Base-by-base conservation (phyloP, 2,888 invertebrate species). In the Seira musarum region DNA sequence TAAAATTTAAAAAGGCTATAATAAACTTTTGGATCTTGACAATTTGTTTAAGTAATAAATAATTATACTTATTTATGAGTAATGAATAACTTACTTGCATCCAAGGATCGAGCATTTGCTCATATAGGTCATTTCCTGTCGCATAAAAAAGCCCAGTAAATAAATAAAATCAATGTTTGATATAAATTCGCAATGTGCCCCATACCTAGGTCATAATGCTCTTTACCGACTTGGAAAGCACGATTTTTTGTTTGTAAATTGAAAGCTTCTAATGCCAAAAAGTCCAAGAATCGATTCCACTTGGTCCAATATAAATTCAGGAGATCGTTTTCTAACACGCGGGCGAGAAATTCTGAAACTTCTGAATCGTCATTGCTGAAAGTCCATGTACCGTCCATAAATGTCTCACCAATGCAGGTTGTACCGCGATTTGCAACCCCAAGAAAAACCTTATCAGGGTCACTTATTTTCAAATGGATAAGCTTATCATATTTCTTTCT, bases 231-330 rank as follows among this genome's bases (percentile, higher is more conserved):
- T 25, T 63, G 63, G 21, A 63, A 63, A 1, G 63, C 63, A 13
- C 63, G 1, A 24, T 63, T 1, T n/a, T 25, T 63, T 8, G 63
- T 63, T 24, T 72, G 72, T 10, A 72, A 17, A 49, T 72, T 72
- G 10, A 63, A 72, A 6, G 64, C 63, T n/a, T n/a, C n/a, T n/a
- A n/a, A n/a, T n/a, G n/a, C 72, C 25, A 72, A 30, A 15, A 17
- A 64, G 2, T 72, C 30, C 10, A 72, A 19, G 30, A 80, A 63
- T 49, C 24, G 64, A 21, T 82, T 72, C 74, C 79, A 78, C 1
- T 53, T 63, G 35, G 75, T 46, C n/a, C 71, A 80, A 46, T 76
- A 63, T 6, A 15, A 24, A 10, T 25, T n/a, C 10, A 24, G 22
- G 1, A 63, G 21, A 63, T 63, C 25, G 10, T 63, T 63, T 63